Conservation (phyloP, 2,113 vertebrate species). For the Agapornis roseicollis region DNA sequence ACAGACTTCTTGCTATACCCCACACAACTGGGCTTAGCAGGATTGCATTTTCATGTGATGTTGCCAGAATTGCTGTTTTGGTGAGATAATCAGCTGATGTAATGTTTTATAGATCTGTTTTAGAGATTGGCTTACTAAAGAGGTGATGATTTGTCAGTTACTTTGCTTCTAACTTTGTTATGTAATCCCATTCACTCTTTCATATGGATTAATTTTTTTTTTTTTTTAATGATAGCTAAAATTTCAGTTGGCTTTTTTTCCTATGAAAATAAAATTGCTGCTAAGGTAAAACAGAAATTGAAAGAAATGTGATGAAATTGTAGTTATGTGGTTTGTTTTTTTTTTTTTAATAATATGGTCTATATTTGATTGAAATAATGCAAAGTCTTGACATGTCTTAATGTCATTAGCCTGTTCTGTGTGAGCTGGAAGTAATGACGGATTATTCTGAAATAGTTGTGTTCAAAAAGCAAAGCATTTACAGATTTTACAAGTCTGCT, state of each 20-base stretch:
- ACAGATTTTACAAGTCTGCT: not conserved
- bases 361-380: not conserved
- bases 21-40: not conserved
- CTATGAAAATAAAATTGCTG: not conserved
- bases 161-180: not conserved
- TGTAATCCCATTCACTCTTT: not conserved
- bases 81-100: not conserved
- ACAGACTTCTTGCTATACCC: too few species aligned
- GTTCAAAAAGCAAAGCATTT: not conserved
- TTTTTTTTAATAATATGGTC: not conserved
- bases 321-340: not conserved
- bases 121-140: not conserved
- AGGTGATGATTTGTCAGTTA: not conserved
- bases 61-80: not conserved
- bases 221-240: not conserved
- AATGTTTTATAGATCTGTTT: slow-evolving; percentile 19
- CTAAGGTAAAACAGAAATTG: not conserved
- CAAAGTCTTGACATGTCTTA: not conserved
- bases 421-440: not conserved
- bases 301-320: not conserved
- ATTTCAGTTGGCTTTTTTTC: not conserved
- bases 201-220: not conserved
- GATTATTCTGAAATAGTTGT: not conserved
- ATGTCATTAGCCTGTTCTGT: not conserved
- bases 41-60: not conserved